Evolutionary conservation across 2,888 invertebrate species (phyloP), one percentile per base, ranked within the genome.

Genomic region (Ethmia dodecea): DNA sequence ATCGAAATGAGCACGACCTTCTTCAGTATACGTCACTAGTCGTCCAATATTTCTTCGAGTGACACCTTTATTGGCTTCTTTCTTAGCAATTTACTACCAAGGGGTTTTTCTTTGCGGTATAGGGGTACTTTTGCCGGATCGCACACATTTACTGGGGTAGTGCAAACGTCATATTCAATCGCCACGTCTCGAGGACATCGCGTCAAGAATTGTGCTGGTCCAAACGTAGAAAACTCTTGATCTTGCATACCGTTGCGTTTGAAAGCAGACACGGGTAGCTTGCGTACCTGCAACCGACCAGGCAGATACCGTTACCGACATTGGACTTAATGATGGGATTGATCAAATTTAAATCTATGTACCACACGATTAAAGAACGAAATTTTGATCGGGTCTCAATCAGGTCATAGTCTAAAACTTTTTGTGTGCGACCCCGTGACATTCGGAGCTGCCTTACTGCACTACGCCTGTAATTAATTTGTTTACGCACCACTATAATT

Each of bases 171-270:
- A 45, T 67, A 78, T 50, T 71, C 74, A 33, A 83, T 49, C 15
- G 68, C 52, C 33, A 83, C 77, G 49, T 81, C 83, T 27, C 60
- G 69, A 12, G 78, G 71, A 45, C 60, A 64, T 49, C 78, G 64
- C 40, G 38, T 41, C 39, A 84, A 71, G 52, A 72, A 84, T 64
- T 79, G 83, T 31, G 78, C 43, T 42, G 78, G 66, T 31, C 80
- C 80, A 33, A 60, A 39, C 53, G 63, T 70, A 35, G 84, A 81
- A 60, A 79, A 73, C 47, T 81, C 79, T 52, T 80, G 78, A 47
- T 84, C 84, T 52, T 84, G 84, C 69, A 83, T 77, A 43, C 84
- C 84, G 49, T 84, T 84, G 36, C 84, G 78, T 61, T 83, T 84
- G 66, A 84, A 83, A 40, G 81, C 80, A 41, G 72, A 49, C 43